These are phyloP conservation scores for Avahi laniger DNA, from an alignment of 2,797 vertebrate species.

Conservation along the genomic window DNA sequence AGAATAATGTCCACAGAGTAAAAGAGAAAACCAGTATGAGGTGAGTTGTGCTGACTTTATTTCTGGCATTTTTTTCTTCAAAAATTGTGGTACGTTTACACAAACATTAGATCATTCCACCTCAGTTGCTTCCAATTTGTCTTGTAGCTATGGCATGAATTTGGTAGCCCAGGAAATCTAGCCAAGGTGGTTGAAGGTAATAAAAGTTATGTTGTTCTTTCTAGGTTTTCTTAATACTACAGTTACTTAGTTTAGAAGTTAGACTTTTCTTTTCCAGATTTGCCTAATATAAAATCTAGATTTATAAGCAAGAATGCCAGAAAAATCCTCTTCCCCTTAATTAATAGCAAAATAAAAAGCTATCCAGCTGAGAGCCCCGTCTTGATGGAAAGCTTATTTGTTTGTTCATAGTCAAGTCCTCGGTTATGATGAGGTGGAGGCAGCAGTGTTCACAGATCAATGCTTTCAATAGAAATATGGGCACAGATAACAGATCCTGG, in stretches of 20 bases:
- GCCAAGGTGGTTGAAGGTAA: background rate
- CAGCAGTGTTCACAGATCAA: background rate
- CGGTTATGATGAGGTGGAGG: background rate
- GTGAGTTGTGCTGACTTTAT: background rate
- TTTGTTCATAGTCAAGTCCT: background rate
- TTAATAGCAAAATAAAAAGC: constrained; percentile 29
- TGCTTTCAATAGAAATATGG: constrained; percentile 16
- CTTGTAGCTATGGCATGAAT: background rate
- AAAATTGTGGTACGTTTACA: background rate
- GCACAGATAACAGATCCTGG: background rate
- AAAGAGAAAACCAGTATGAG: background rate
- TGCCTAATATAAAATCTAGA: constrained; percentile 16
- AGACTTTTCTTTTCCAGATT: background rate
- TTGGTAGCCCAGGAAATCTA: background rate
- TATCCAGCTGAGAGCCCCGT: background rate
- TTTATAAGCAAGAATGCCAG: background rate
- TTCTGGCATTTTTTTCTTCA: background rate
- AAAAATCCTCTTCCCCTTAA: background rate
- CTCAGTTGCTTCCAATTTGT: background rate
- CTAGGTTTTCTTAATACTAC: background rate
- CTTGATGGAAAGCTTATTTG: background rate
- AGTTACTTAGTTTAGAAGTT: background rate
- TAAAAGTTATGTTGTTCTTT: background rate
- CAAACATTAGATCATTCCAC: background rate
- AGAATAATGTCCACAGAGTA: background rate